phyloP scores from a whole-genome alignment of 2,888 invertebrate genomes.

The Watsonalla cultraria region DNA sequence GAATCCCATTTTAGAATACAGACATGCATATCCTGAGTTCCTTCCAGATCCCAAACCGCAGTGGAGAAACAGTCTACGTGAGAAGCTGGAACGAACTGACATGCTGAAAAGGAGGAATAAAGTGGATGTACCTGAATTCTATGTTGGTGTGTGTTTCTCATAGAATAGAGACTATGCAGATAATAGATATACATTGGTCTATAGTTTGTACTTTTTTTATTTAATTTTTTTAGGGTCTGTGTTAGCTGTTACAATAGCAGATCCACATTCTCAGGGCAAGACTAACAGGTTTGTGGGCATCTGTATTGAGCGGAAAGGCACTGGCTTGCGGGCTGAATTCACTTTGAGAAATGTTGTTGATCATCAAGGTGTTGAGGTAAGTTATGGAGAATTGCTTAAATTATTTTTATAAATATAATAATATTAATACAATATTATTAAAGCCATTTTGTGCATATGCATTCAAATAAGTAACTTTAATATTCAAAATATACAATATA shows the following conservation, averaged over 20 bases:
- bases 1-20: constrained; percentile 73
- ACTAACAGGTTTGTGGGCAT: constrained; percentile 92
- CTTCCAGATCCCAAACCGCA: constrained; percentile 90
- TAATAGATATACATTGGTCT: too few relatives aligned
- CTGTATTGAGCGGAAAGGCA: constrained; percentile 91
- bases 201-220: too few relatives aligned
- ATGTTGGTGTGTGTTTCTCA: constrained; percentile 89
- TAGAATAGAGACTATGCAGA: too few relatives aligned
- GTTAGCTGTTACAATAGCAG: constrained; percentile 91
- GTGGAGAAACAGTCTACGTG: constrained; percentile 88
- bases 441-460: too few relatives aligned
- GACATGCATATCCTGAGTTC: constrained; percentile 93
- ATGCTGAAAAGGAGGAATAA: constrained; percentile 91
- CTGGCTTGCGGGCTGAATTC: constrained; percentile 91
- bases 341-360: constrained; percentile 96
- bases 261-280: constrained; percentile 91
- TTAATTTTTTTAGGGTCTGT: constrained; percentile 83
- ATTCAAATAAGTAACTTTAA: too few relatives aligned
- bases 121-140: constrained; percentile 97
- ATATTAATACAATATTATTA: too few relatives aligned
- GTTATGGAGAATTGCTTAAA: not conserved
- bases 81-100: constrained; percentile 93
- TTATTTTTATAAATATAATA: constrained; percentile 6
- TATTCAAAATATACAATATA: too few relatives aligned
- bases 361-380: constrained; percentile 85